Base-by-base conservation (phyloP, 2,113 vertebrate genomes). In the Brachyistius frenatus region DNA sequence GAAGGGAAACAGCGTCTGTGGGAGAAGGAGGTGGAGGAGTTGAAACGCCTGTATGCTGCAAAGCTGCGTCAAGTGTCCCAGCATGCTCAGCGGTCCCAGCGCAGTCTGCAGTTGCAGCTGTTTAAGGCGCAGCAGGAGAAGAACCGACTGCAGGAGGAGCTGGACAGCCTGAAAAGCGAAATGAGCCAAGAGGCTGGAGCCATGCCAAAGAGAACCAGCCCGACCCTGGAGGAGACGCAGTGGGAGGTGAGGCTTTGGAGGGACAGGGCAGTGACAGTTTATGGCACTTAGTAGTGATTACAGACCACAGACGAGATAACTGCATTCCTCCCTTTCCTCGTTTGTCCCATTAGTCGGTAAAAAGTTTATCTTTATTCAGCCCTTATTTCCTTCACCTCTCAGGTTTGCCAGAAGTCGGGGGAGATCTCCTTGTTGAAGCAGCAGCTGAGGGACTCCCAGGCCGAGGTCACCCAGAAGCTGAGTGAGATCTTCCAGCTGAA, bases 391-490 rank as follows among this genome's bases (percentile, higher is more conserved):
- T 60, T 39, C 49, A 5, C 68, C 58, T 67, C 47, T 14, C 85
- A 98, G 97, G 98, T 99, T 76, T 99, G 97, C 90, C 98, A 99
- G 94, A 99, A 99, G 85, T 96, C 96, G 0, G 97, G 97, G 0
- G 98, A 99, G 92, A 99, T 99, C 76, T 96, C 97, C 4, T 87
- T 99, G 79, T 92, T 99, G 86, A 99, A 99, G 93, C 97, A 99
- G 92, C 98, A 98, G 94, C 93, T 99, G 44, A 94, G 96, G 50
- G 97, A 97, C 82, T 96, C 97, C 49, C 98, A 99, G 93, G 96
- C 97, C 0, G 98, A 99, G 90, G 95, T 98, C 92, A 95, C 97
- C 1, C 96, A 96, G 89, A 99, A 99, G 88, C 94, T 99, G 81
- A 94, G 97, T 0, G 98, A 99, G 92, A 95, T 99, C 85, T 98